Conservation (phyloP, 2,888 invertebrate species). For the Sminthurinus aureus region DNA sequence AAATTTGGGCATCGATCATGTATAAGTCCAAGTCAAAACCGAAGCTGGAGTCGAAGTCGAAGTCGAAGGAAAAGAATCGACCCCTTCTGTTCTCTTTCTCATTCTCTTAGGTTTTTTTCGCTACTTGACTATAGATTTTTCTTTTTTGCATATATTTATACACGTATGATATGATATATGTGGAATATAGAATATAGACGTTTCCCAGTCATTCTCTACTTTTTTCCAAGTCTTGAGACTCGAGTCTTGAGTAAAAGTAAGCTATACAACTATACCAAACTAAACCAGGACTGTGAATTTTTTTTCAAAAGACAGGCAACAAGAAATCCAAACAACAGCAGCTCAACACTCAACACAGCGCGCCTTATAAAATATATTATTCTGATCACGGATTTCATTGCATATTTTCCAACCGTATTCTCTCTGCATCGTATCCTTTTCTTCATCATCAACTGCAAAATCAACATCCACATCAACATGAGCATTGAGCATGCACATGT, state of each 20-base stretch:
- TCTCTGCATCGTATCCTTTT: neutral
- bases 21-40: neutral
- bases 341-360: too few relatives aligned
- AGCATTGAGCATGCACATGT: neutral
- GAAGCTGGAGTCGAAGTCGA: neutral
- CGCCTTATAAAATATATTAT: neutral
- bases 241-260: neutral
- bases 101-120: neutral
- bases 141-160: neutral
- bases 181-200: neutral
- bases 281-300: neutral
- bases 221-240: neutral
- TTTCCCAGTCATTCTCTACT: neutral
- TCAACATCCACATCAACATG: neutral
- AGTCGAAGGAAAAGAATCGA: neutral
- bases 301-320: neutral
- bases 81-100: neutral
- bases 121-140: neutral
- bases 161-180: neutral
- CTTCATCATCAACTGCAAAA: neutral
- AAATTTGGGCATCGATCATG: slow-evolving; percentile 18
- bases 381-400: slow-evolving; percentile 15
- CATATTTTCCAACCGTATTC: neutral
- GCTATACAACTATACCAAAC: neutral
- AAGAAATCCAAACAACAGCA: too few relatives aligned